Base-by-base conservation (phyloP, 2,888 invertebrate genomes). In the Apotomis betuletana region DNA sequence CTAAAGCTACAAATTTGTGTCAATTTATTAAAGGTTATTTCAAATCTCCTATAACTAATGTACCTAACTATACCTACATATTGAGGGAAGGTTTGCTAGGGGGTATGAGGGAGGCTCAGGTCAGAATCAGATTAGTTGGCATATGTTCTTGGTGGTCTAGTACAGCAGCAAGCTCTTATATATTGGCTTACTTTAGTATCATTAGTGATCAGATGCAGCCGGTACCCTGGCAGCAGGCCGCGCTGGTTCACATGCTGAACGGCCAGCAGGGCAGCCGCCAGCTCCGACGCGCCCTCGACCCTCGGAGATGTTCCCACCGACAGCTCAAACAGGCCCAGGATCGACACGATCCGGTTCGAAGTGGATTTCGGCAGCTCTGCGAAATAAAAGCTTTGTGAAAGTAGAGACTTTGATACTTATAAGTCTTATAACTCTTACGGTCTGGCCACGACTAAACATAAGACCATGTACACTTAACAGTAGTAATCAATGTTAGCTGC, bases 321-420 rank as follows among this genome's bases (percentile, higher is more conserved):
- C 81, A 97, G 89, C 91, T 97, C 97, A 85, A 97, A 97, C 36
- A 97, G 94, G 0, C 97, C 97, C 79, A 97, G 93, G 75, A 97
- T 94, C 0, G 96, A 95, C 60, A 96, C 93, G 81, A 94, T 94
- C 59, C 94, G 91, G 65, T 80, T 89, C 0, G 85, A 82, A 0
- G 84, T 84, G 1, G 78, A 73, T 61, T 78, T 84, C 2, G 83
- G 77, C 0, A 86, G 77, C 49, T 85, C 92, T 92, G 84, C 3
- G 61, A 73, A 75, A 72, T 51, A 67, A 51, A 49, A 15, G 5
- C 8, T 15, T 15, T 15, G 57, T 15, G 27, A 15, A 46, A 10
- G 5, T 8, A 15, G 27, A 27, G 0, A 27, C 27, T 27, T 27
- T 27, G 27, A 27, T 27, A 27, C 27, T 27, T 27, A 27, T 27